Base-by-base conservation (phyloP, 2,113 vertebrate species). In the Etia nguti region DNA sequence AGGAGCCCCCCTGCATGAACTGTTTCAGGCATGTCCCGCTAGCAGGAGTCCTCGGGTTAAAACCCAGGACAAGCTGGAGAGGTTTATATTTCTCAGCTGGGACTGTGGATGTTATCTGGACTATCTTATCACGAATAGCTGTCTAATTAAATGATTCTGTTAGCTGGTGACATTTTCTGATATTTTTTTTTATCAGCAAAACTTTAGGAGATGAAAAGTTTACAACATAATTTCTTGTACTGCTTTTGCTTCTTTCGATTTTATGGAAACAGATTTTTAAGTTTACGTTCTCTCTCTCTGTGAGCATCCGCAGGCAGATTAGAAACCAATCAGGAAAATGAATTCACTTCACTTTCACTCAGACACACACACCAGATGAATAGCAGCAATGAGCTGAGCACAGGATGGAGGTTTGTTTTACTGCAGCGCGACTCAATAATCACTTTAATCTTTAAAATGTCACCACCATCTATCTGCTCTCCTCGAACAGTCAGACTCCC, bases 101-200 rank as follows among this genome's bases (percentile, higher is more conserved):
- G 65, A 24, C n/a, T 43, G n/a, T 24, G 65, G n/a, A 24, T 1
- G 2, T 15, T 70, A 65, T 38, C 11, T 1, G 10, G 18, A 38
- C 31, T 65, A 15, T 41, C 4, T 0, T 8, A 16, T 46, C 38
- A 46, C 38, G 13, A 73, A 15, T 15, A 46, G 12, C 65, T 6
- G 12, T 24, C 38, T 70, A 43, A 10, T 10, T 38, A 41, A 41
- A 70, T 24, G 0, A 12, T 43, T 43, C 24, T 70, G 38, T 43
- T 43, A 26, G 22, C 46, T 73, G 43, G 34, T 5, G 1, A 43
- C 13, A 43, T 70, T 24, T 68, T 22, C 11, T 2, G 34, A 22
- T 22, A 0, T 38, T 43, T 0, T 70, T 68, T 70, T 43, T 4
- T 0, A 70, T 9, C 62, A 70, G n/a, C n/a, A 0, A 70, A 70